Evolutionary conservation across 2,888 invertebrate species (phyloP), one percentile per base, ranked within the genome.

Genomic region (Arrhopalites spinosus): DNA sequence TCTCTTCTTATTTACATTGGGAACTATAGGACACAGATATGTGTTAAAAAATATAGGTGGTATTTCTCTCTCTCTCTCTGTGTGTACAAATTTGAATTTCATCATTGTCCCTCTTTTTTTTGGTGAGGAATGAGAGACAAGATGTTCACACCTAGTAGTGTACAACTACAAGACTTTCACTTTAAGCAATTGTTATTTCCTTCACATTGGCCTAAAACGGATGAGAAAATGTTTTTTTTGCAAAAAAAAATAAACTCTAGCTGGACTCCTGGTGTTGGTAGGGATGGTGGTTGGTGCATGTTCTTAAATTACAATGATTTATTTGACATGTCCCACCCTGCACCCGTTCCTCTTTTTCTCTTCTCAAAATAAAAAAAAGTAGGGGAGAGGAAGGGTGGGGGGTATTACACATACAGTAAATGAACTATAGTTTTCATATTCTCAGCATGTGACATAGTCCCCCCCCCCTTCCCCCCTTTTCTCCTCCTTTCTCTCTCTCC

Each of bases 231-330:
- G 36, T 71, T 70, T 53, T 53, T 53, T 30, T n/a, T 23, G 43
- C 15, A 23, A 36, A 23, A 36, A 15, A 45, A 43, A 29, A 53
- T 8, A 15, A 15, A 69, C 29, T 29, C 25, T 36, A 59, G 30
- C 53, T 27, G 50, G 70, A 70, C 53, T 70, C 70, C 53, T 30
- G 56, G 53, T 70, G 30, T 56, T 56, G 56, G 71, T 43, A 71
- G 43, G 27, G 11, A 36, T 36, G 36, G 36, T 36, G 36, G 36
- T 36, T 3, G 36, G 36, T 36, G 36, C 5, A 36, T 36, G 71
- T 53, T 64, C 64, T 67, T 73, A 73, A 73, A 73, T 73, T 73
- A 73, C 64, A 53, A 73, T 73, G 73, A 73, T 73, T 73, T 73
- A 73, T 73, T 67, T 66, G 67, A 36, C 73, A 73, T 66, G 66